These are phyloP conservation scores for Ambastaia sidthimunki DNA, from an alignment of 2,797 vertebrate species.

Conservation along the genomic window DNA sequence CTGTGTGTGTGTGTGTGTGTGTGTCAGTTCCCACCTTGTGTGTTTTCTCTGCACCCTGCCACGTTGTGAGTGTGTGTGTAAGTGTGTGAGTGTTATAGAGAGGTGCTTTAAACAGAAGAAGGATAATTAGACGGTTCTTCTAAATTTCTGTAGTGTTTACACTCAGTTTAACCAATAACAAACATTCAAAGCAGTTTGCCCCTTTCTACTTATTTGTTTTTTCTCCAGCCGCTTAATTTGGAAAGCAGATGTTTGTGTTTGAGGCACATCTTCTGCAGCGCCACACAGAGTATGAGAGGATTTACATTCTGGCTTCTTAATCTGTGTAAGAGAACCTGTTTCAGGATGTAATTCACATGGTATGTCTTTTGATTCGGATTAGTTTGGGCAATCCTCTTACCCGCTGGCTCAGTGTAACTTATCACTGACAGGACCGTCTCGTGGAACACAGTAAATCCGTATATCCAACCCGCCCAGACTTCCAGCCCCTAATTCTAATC, in stretches of 20 bases:
- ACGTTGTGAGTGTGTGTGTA: conserved; percentile 6
- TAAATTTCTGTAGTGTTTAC: conserved; percentile 16
- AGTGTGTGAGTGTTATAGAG: background rate
- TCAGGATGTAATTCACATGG: conserved; percentile 90
- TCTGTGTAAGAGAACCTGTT: conserved; percentile 88
- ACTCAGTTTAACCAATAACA: background rate
- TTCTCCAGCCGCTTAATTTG: conserved; percentile 49
- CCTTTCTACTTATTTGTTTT: background rate
- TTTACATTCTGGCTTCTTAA: conserved; percentile 82
- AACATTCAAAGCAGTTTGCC: conserved; percentile 27
- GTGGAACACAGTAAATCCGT: conserved; percentile 81
- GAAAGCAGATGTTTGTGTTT: conserved; percentile 78
- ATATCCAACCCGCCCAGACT: conserved; percentile 83
- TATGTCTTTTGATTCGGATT: conserved; percentile 89
- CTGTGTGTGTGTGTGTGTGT: conserved; percentile 10
- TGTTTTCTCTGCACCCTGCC: conserved; percentile 24
- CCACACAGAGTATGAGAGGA: conserved; percentile 80
- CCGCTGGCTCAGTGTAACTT: conserved; percentile 82
- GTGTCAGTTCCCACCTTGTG: conserved; percentile 35
- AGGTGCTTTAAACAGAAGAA: background rate
- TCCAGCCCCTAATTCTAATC: conserved; percentile 85
- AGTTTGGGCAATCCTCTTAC: conserved; percentile 85
- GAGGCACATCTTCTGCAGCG: conserved; percentile 72
- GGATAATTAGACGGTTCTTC: conserved; percentile 17
- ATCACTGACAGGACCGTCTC: conserved; percentile 81